Evolutionary conservation across 64 coral and sea anemone species (phyloP).

Genomic region (Actinia equina): DNA sequence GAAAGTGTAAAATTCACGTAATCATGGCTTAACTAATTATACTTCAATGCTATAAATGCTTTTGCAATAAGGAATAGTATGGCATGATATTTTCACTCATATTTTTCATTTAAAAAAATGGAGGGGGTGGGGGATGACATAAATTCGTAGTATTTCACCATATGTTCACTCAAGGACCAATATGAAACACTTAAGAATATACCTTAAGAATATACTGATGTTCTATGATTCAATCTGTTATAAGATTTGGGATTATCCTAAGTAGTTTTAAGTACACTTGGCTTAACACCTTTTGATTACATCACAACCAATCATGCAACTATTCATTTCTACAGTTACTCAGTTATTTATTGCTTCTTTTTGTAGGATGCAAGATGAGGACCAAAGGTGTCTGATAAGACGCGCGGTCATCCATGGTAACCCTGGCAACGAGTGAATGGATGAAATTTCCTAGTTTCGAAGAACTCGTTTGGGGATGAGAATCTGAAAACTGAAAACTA

Average conservation of each 20-base stretch:
- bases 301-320: not conserved
- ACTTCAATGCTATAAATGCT: too few species aligned
- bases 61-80: too few species aligned
- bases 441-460: not conserved
- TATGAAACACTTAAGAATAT: too few species aligned
- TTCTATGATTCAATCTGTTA: not conserved
- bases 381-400: not conserved
- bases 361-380: not conserved
- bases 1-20: too few species aligned
- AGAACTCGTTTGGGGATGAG: not conserved
- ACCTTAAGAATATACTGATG: not conserved
- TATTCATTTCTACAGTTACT: not conserved
- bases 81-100: too few species aligned
- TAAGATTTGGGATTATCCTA: not conserved
- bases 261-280: not conserved
- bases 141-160: too few species aligned
- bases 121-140: too few species aligned
- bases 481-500: too few species aligned
- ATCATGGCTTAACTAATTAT: too few species aligned
- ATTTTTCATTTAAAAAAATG: too few species aligned
- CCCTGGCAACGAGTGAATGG: not conserved
- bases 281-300: not conserved
- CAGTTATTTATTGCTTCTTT: not conserved
- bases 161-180: too few species aligned
- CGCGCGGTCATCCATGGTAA: not conserved